Base-by-base conservation (phyloP, 2,113 vertebrate species). In the Sinosuthora webbiana region DNA sequence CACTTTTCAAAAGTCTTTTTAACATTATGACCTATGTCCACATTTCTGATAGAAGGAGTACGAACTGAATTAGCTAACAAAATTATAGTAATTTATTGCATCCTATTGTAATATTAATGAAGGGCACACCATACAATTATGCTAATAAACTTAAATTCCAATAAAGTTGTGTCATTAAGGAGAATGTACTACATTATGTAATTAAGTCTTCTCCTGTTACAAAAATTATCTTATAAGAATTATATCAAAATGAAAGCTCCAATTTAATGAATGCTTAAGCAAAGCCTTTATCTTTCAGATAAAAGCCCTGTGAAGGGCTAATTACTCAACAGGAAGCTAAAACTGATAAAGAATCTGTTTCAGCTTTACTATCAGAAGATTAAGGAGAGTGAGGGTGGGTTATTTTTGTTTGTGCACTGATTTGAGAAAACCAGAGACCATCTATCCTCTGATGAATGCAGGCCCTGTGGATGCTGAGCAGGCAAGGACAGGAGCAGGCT, bases 71-170 rank as follows among this genome's bases (percentile, higher is more conserved):
- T 85, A 22, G 25, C 28, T 91, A 95, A 93, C 65, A 95, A 90
- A 95, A 91, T 92, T 60, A 82, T 9, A 93, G 44, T 37, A 74
- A 96, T 93, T 90, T 64, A 89, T 82, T 94, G 74, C 37, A 80
- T 59, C 64, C 65, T 41, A 62, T 22, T 56, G n/a, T 62, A 85
- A 73, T 89, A 91, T 81, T 85, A 94, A 91, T 83, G 83, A 94
- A 93, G 83, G 68, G 57, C 55, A 94, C 52, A 92, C 44, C 18
- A 25, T 84, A 50, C 22, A 83, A 80, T 91, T 90, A 80, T 62
- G 64, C 41, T 55, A 89, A 90, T 95, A 93, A 94, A 89, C 39
- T 89, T 90, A 89, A 93, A 95, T 83, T 92, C 56, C 86, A 93
- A 44, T 90, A 67, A 80, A 89, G n/a, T 62, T 90, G 44, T 90